Evolutionary conservation across 2,888 invertebrate species (phyloP).

Genomic region (Microctonus hyperodae): DNA sequence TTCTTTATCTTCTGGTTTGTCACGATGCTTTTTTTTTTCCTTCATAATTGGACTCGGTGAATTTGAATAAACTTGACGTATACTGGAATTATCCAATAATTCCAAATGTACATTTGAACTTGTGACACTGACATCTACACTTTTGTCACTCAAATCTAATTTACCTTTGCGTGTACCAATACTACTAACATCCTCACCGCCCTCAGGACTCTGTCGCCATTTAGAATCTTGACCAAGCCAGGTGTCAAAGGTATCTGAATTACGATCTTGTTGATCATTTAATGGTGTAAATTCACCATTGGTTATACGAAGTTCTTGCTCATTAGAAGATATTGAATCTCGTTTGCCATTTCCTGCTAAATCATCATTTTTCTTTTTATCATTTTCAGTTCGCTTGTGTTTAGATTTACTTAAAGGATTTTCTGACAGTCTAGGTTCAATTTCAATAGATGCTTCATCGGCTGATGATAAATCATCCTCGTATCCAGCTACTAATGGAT

Average conservation of each 20-base stretch:
- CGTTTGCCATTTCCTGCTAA: constrained; percentile 42
- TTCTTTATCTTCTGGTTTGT: constrained; percentile 66
- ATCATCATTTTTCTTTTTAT: constrained; percentile 19
- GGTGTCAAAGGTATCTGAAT: constrained; percentile 64
- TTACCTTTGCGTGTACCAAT: constrained; percentile 65
- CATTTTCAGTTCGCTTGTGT: constrained; percentile 47
- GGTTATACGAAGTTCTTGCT: constrained; percentile 53
- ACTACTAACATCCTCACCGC: constrained; percentile 68
- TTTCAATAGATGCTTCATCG: constrained; percentile 62
- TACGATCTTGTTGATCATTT: constrained; percentile 48
- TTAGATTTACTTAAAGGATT: constrained; percentile 59
- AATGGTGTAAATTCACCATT: constrained; percentile 13
- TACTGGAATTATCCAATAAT: constrained; percentile 58
- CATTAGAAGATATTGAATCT: constrained; percentile 58
- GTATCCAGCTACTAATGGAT: constrained; percentile 83
- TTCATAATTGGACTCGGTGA: constrained; percentile 59
- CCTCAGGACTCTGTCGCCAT: constrained; percentile 79
- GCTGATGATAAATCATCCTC: constrained; percentile 84
- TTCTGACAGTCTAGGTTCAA: constrained; percentile 48
- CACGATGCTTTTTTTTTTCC: constrained; percentile 59
- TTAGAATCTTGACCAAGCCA: constrained; percentile 75
- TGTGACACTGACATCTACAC: constrained; percentile 64
- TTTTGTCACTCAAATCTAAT: constrained; percentile 56
- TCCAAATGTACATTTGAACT: constrained; percentile 68
- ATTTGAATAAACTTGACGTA: constrained; percentile 55